These are phyloP conservation scores for Andrena bicolor DNA, from an alignment of 2,888 invertebrate species.

Conservation along the genomic window DNA sequence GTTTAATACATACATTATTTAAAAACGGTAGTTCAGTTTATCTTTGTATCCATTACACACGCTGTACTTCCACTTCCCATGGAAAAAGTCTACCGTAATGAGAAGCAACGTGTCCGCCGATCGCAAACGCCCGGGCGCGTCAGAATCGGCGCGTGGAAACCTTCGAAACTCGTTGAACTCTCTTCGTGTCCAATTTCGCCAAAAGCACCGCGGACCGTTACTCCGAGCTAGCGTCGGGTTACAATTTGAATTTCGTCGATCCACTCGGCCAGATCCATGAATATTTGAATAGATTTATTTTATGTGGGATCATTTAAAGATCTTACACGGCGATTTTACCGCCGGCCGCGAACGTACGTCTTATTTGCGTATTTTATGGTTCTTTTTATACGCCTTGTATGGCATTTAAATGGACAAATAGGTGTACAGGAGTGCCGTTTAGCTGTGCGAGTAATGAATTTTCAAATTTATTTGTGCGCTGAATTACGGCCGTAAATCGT, in stretches of 20 bases:
- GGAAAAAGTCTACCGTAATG: constrained; percentile 61
- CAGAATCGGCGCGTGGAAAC: constrained; percentile 45
- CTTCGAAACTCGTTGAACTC: constrained; percentile 52
- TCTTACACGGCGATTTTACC: background rate
- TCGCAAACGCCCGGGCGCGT: constrained; percentile 48
- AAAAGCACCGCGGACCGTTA: constrained; percentile 55
- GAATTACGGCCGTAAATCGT: background rate
- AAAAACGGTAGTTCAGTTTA: no score
- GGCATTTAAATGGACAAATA: constrained; percentile 13
- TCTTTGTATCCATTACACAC: no score
- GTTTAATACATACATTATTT: no score
- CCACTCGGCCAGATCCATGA: constrained; percentile 21
- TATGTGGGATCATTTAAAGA: background rate
- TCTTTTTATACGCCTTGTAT: background rate
- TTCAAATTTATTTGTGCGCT: background rate
- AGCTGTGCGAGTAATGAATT: background rate
- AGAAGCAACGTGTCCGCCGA: constrained; percentile 59
- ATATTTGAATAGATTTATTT: constrained; percentile 32
- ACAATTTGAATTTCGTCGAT: constrained; percentile 20
- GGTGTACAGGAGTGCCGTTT: background rate
- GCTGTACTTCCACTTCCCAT: constrained; percentile 12
- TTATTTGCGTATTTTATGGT: constrained; percentile 14
- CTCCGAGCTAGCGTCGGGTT: constrained; percentile 24
- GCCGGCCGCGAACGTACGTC: background rate
- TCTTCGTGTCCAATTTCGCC: constrained; percentile 30